Evolutionary conservation across 2,888 invertebrate species (phyloP).

Genomic region (Drosophila melanocephala): DNA sequence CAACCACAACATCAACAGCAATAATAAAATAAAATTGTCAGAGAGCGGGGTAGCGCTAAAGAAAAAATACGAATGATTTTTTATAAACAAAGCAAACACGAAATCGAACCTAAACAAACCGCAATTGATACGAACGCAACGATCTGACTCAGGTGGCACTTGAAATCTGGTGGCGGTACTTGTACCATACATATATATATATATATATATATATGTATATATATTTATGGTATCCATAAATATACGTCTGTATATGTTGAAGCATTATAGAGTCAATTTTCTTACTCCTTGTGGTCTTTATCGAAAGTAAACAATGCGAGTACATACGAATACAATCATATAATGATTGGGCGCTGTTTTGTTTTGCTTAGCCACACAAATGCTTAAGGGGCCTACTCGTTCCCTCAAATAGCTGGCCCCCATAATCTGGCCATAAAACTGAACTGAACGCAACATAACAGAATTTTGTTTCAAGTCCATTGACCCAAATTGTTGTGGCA

Average conservation of each 20-base stretch:
- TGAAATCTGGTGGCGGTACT: slow-evolving; percentile 41
- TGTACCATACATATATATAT: neutral
- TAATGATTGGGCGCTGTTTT: slow-evolving; percentile 57
- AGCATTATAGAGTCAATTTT: slow-evolving; percentile 68
- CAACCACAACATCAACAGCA: slow-evolving; percentile 44
- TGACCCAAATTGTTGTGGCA: slow-evolving; percentile 67
- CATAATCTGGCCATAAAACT: slow-evolving; percentile 51
- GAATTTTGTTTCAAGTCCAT: slow-evolving; percentile 67
- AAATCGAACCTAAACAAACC: slow-evolving; percentile 77
- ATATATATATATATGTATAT: neutral
- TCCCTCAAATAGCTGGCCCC: slow-evolving; percentile 25
- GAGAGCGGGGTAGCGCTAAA: slow-evolving; percentile 10
- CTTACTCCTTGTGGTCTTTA: slow-evolving; percentile 61
- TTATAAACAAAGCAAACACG: slow-evolving; percentile 71
- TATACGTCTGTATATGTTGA: slow-evolving; percentile 13
- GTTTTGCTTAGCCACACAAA: slow-evolving; percentile 39
- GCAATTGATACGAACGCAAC: slow-evolving; percentile 56
- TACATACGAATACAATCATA: slow-evolving; percentile 34
- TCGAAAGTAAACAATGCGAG: slow-evolving; percentile 68
- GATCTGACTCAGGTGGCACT: slow-evolving; percentile 71
- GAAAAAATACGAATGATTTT: slow-evolving; percentile 45
- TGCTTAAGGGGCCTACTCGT: neutral
- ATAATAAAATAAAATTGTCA: slow-evolving; percentile 68
- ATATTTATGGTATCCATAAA: neutral
- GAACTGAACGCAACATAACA: slow-evolving; percentile 25